phyloP scores from a whole-genome alignment of 2,797 vertebrate species.

The Spondyliosoma cantharus region DNA sequence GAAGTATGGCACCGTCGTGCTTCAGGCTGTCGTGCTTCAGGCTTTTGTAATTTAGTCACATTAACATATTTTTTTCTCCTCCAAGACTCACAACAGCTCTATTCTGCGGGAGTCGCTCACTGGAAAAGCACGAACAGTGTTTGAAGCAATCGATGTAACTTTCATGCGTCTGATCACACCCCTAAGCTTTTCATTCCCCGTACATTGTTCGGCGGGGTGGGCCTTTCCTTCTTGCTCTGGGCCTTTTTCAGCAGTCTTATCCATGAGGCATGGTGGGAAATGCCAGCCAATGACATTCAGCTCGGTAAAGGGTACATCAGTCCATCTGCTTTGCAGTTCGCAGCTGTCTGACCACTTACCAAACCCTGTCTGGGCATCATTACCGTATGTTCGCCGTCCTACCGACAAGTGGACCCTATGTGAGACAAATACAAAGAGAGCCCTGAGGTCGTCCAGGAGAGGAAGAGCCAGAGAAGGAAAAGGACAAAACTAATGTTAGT shows the following conservation, averaged over 20 bases:
- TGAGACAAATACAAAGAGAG: conserved; percentile 74
- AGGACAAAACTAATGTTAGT: conserved; percentile 49
- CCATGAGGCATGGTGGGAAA: conserved; percentile 71
- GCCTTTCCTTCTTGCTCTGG: conserved; percentile 42
- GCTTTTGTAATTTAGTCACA: neutral
- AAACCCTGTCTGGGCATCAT: conserved; percentile 76
- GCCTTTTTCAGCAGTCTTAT: conserved; percentile 69
- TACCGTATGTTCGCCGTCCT: conserved; percentile 69
- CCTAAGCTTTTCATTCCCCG: conserved; percentile 9
- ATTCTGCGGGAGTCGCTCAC: neutral
- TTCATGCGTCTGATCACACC: conserved; percentile 12
- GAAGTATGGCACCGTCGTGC: no score
- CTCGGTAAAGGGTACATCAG: conserved; percentile 81
- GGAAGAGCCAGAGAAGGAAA: conserved; percentile 43
- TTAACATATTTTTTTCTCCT: neutral
- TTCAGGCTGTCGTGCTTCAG: neutral
- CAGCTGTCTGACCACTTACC: conserved; percentile 79
- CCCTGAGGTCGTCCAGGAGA: conserved; percentile 49
- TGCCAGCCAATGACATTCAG: conserved; percentile 84
- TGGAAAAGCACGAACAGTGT: neutral
- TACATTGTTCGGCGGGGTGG: conserved; percentile 26
- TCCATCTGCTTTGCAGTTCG: conserved; percentile 78
- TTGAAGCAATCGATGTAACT: conserved; percentile 4
- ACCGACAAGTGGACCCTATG: conserved; percentile 70
- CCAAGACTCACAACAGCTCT: neutral